A percentile compares a stretch with the other conserved stretches of the same genome.
Evolutionary conservation across 2,888 invertebrate species (phyloP).

Genomic region (Autographa pulchrina): DNA sequence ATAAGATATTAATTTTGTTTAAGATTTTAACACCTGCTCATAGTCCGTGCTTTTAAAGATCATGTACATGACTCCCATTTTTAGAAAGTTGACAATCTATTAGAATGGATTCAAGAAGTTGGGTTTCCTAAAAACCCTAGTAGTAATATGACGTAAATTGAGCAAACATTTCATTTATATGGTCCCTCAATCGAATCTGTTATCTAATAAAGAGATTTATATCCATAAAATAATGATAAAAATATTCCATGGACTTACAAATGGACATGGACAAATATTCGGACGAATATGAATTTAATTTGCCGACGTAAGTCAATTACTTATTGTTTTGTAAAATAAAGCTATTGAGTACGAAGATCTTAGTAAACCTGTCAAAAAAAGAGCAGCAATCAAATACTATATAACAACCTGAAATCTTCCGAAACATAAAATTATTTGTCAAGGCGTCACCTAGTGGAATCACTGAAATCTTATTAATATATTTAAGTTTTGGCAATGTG

Average conservation of each 20-base stretch:
- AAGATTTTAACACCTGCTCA: background rate
- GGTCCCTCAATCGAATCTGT: too few species aligned
- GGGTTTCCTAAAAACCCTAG: conserved; percentile 58
- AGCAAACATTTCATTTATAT: too few species aligned
- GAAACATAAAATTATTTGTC: conserved; percentile 73
- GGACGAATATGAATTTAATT: too few species aligned
- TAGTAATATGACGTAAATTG: conserved; percentile 5
- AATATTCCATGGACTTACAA: too few species aligned
- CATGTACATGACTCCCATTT: conserved; percentile 61
- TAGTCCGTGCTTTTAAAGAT: conserved; percentile 67
- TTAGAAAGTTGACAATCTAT: conserved; percentile 69
- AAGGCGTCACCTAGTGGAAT: conserved; percentile 73
- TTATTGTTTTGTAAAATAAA: too few species aligned
- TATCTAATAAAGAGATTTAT: too few species aligned
- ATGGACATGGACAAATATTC: too few species aligned
- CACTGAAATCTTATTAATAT: conserved; percentile 58
- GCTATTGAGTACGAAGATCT: too few species aligned
- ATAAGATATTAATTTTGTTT: background rate
- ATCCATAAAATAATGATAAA: too few species aligned
- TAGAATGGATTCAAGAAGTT: conserved; percentile 57
- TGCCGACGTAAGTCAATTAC: too few species aligned
- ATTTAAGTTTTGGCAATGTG: conserved; percentile 44
- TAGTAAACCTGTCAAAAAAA: too few species aligned
- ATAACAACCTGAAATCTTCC: conserved; percentile 53
- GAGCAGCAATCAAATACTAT: background rate